Evolutionary conservation across 2,888 invertebrate species (phyloP).

Genomic region (Sycophila texana): DNA sequence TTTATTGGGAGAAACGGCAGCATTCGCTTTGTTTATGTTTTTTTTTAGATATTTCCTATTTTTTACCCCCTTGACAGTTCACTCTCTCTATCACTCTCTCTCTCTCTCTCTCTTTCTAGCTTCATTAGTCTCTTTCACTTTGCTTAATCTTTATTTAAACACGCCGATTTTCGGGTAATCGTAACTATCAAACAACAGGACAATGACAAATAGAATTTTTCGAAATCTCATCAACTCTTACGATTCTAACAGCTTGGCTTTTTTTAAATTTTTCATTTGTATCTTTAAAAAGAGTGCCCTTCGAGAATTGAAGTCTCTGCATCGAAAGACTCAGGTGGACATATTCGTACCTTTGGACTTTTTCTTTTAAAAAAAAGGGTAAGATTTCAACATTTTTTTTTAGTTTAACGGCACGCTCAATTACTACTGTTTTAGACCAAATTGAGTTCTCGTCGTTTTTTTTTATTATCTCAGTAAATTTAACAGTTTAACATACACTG

Average conservation of each 20-base stretch:
- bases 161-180: constrained; percentile 39
- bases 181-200: constrained; percentile 45
- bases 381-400: background rate
- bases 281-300: constrained; percentile 35
- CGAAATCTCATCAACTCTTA: constrained; percentile 53
- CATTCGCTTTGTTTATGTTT: too few relatives aligned
- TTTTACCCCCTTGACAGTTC: background rate
- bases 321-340: constrained; percentile 40
- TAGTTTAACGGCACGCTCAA: constrained; percentile 3
- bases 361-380: background rate
- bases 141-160: constrained; percentile 28
- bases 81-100: too few relatives aligned
- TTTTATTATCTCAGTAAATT: too few relatives aligned
- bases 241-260: constrained; percentile 50
- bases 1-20: constrained; percentile 31
- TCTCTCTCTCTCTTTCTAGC: background rate
- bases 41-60: background rate
- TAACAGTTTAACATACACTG: too few relatives aligned
- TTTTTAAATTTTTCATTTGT: constrained; percentile 33
- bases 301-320: constrained; percentile 30
- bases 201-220: constrained; percentile 54
- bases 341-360: constrained; percentile 26
- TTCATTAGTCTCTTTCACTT: background rate
- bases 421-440: constrained; percentile 4
- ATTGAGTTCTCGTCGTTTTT: background rate